Percentiles rank a stretch among this genome's conserved stretches.
Evolutionary conservation across 2,113 vertebrate genomes (phyloP).

Genomic region (Alexandromys fortis): DNA sequence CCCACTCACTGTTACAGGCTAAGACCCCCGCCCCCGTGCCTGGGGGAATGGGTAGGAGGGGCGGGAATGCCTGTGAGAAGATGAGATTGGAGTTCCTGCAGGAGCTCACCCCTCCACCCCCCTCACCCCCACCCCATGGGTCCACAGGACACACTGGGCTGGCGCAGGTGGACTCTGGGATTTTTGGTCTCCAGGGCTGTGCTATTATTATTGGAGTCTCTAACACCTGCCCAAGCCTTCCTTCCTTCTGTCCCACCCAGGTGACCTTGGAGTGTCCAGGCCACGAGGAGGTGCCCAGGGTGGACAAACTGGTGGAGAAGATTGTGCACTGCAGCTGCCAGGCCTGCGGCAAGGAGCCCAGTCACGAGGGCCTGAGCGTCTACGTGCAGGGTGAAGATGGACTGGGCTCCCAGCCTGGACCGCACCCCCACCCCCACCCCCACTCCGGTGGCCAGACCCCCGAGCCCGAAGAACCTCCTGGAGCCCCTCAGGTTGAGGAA

Average conservation of each 20-base stretch:
- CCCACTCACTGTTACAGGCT: not conserved
- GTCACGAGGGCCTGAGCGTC: constrained; percentile 94
- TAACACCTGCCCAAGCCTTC: not conserved
- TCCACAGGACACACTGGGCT: not conserved
- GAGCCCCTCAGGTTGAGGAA: constrained; percentile 77
- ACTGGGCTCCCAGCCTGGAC: constrained; percentile 78
- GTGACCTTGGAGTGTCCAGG: constrained; percentile 95
- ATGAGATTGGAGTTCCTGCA: too few species aligned
- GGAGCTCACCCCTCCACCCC: not conserved
- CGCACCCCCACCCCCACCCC: constrained; percentile 75
- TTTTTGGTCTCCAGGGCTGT: not conserved
- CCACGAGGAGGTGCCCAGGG: constrained; percentile 91
- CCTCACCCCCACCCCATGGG: accelerated
- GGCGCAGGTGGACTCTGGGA: not conserved
- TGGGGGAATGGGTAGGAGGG: not conserved
- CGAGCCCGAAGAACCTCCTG: constrained; percentile 63
- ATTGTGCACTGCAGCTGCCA: constrained; percentile 98
- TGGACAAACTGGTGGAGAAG: constrained; percentile 98
- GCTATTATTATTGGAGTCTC: not conserved
- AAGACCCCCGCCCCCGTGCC: not conserved
- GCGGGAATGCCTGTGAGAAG: not conserved
- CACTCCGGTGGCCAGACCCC: constrained; percentile 81
- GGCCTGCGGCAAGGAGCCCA: constrained; percentile 94
- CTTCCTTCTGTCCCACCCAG: constrained; percentile 75
- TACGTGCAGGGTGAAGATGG: constrained; percentile 90